phyloP scores from a whole-genome alignment of 1,140 invertebrate species.

The Cydia strobilella region DNA sequence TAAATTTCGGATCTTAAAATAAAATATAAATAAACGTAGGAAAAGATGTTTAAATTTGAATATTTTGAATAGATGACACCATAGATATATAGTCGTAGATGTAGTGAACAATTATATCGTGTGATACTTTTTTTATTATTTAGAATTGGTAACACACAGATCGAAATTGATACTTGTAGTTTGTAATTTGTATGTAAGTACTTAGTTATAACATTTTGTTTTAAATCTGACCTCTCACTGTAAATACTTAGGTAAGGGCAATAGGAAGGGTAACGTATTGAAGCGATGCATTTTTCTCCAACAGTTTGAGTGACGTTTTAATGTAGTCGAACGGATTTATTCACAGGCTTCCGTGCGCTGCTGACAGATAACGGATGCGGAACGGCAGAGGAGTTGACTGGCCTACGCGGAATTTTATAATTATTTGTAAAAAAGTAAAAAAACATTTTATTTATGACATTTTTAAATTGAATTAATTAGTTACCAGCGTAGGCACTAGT shows the following conservation, averaged over 20 bases:
- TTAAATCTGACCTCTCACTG: background rate
- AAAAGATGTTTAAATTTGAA: background rate
- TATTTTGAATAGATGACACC: background rate
- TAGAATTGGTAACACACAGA: too few relatives aligned
- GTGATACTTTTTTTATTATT: too few relatives aligned
- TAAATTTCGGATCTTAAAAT: background rate
- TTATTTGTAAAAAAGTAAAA: background rate
- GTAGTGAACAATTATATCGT: too few relatives aligned
- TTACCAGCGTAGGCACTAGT: too few relatives aligned
- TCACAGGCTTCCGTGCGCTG: slow-evolving; percentile 23
- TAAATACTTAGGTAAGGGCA: slow-evolving; percentile 10
- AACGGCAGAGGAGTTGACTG: background rate
- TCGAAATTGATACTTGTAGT: background rate
- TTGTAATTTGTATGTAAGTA: too few relatives aligned
- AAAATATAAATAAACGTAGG: background rate
- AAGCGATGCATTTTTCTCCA: slow-evolving; percentile 22
- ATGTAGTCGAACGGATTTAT: slow-evolving; percentile 32
- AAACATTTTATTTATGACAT: too few relatives aligned
- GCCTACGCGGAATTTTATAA: background rate
- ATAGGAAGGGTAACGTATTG: slow-evolving; percentile 16
- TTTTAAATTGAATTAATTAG: too few relatives aligned
- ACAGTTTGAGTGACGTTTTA: slow-evolving; percentile 27
- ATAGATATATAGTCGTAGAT: background rate
- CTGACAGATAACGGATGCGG: slow-evolving; percentile 21
- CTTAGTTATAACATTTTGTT: too few relatives aligned